Base-by-base conservation (phyloP, 2,797 vertebrate species). In the Cetoscarus ocellatus region DNA sequence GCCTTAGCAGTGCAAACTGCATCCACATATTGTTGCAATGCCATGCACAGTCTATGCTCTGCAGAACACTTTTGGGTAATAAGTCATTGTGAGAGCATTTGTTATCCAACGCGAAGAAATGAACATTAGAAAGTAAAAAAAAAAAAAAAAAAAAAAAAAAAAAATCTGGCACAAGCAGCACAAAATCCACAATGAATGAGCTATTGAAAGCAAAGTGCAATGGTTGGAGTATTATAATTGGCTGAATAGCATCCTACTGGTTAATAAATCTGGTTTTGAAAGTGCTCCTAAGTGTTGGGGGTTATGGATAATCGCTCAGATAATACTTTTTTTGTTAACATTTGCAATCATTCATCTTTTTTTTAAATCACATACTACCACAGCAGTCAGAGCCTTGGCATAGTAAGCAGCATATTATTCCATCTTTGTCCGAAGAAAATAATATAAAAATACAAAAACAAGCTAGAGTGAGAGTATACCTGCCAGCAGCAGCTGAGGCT, bases 361-460 rank as follows among this genome's bases (percentile, higher is more conserved):
- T 72, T 80, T 17, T n/a, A n/a, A 27, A 61, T 62, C 62, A 73
- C 27, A 61, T 19, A 73, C 58, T 56, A 80, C 69, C 58, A 64
- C 51, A 81, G 50, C 74, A 74, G 72, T 72, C 65, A 66, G 53
- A 65, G 70, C 59, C 63, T 74, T 63, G 75, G 74, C 61, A 58
- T 60, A 47, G 44, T 73, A 77, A 89, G 86, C 88, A 87, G 84
- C 77, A 83, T 77, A 63, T 61, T 73, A 62, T 79, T 80, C 56
- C 52, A 77, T 75, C 61, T 83, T 86, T 79, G 73, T 83, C 69
- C 58, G 55, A 68, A 64, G 15, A 60, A 59, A 77, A 51, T n/a
- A 61, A 79, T 80, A 75, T 75, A 82, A 82, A 86, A 87, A 70
- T 36, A 75, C 27, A 73, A 59, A 39, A 75, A 70, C 45, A 61